A percentile compares a stretch with the other conserved stretches of the same genome.
Evolutionary conservation across 2,888 invertebrate species (phyloP).

Genomic region (Polyploca ridens): DNA sequence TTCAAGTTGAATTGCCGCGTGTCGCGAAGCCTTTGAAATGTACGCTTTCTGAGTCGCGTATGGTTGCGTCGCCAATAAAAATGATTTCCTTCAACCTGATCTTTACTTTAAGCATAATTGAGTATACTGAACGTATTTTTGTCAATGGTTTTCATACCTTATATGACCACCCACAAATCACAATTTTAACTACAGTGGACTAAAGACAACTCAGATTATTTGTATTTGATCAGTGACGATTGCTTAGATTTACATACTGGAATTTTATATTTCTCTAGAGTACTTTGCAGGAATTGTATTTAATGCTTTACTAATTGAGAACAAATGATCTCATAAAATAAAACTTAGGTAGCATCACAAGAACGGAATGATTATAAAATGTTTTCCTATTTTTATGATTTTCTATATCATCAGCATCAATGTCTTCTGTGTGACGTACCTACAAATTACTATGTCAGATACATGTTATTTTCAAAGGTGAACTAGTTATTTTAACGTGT

Average conservation of each 20-base stretch:
- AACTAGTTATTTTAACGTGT: constrained; percentile 24
- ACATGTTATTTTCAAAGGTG: constrained; percentile 30
- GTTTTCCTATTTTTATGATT: too few species aligned
- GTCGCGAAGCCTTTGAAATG: constrained; percentile 51
- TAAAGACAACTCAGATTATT: too few species aligned
- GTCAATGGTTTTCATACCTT: too few species aligned
- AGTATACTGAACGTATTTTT: neutral
- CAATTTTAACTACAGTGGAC: too few species aligned
- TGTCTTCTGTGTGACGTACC: neutral
- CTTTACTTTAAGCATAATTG: neutral
- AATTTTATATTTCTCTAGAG: too few species aligned
- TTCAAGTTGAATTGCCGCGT: constrained; percentile 20
- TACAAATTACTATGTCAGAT: neutral
- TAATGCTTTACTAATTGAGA: neutral
- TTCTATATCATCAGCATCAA: neutral
- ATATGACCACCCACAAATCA: too few species aligned
- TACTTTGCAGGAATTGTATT: too few species aligned
- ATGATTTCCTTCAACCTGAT: constrained; percentile 37
- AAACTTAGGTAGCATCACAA: neutral
- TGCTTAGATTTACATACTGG: too few species aligned
- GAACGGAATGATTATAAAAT: too few species aligned
- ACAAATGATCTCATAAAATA: neutral
- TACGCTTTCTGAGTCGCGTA: constrained; percentile 17
- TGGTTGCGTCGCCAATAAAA: constrained; percentile 35
- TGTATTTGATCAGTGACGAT: too few species aligned